Evolutionary conservation across 2,113 vertebrate species (phyloP).

Genomic region (Neofelis nebulosa): DNA sequence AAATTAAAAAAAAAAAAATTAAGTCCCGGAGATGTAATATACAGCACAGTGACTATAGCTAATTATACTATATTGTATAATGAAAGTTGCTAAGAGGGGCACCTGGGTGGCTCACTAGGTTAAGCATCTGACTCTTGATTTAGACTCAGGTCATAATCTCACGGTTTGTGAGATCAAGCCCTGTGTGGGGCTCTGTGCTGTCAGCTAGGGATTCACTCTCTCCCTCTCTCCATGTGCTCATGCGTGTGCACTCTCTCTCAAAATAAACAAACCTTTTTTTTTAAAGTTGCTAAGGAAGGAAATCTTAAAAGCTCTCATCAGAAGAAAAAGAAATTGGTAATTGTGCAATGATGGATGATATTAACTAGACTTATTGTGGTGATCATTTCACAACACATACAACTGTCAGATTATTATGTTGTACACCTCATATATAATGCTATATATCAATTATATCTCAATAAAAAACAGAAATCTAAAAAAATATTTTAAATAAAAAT

Average conservation of each 20-base stretch:
- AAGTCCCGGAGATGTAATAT: not conserved
- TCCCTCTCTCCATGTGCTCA: no score
- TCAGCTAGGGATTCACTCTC: no score
- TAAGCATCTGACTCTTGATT: no score
- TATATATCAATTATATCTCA: not conserved
- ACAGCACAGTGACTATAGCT: not conserved
- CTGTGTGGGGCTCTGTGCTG: no score
- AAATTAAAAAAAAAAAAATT: no score
- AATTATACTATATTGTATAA: not conserved
- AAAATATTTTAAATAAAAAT: not conserved
- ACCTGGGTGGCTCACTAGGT: no score
- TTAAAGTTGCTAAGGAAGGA: not conserved
- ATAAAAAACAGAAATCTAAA: not conserved
- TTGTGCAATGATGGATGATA: not conserved
- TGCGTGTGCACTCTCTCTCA: no score
- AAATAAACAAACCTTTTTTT: no score
- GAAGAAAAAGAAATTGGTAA: not conserved
- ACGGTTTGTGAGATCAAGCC: no score
- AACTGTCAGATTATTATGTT: not conserved
- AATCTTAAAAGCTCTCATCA: not conserved
- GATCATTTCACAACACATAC: not conserved
- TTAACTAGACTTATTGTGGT: not conserved
- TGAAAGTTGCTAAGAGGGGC: not conserved
- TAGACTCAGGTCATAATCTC: no score
- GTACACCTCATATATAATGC: not conserved